phyloP scores from a whole-genome alignment of 2,113 vertebrate species.

The Nerophis ophidion region DNA sequence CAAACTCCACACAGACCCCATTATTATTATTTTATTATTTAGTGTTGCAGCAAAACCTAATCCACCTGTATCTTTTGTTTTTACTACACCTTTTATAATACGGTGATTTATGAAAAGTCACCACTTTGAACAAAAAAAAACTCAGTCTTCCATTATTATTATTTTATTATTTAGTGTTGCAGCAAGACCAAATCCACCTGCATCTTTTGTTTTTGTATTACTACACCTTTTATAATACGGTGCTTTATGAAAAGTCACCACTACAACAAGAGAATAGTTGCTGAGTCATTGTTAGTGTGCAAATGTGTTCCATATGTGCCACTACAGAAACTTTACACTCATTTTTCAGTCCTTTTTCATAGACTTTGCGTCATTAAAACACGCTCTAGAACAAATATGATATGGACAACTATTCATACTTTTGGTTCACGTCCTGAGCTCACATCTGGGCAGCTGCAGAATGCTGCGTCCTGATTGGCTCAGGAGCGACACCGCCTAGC shows the following conservation, averaged over 20 bases:
- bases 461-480: conserved; percentile 70
- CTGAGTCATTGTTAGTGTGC: conserved; percentile 73
- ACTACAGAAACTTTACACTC: no score
- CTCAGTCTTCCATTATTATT: conserved; percentile 45
- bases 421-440: neutral
- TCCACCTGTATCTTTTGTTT: conserved; percentile 21
- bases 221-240: neutral
- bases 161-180: conserved; percentile 42
- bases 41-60: conserved; percentile 39
- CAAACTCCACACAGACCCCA: no score
- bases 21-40: conserved; percentile 49
- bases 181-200: conserved; percentile 40
- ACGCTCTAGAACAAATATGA: no score
- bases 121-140: no score
- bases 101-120: conserved; percentile 9
- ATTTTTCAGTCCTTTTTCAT: no score
- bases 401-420: neutral
- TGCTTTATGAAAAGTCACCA: conserved; percentile 7
- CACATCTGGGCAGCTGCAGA: conserved; percentile 70
- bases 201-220: conserved; percentile 5
- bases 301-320: conserved; percentile 42
- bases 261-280: conserved; percentile 22
- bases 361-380: no score
- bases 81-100: neutral
- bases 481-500: conserved; percentile 52